A percentile compares a stretch with the other conserved stretches of the same genome.
phyloP scores from a whole-genome alignment of 2,797 vertebrate genomes.

The Rhodeus uyekii region DNA sequence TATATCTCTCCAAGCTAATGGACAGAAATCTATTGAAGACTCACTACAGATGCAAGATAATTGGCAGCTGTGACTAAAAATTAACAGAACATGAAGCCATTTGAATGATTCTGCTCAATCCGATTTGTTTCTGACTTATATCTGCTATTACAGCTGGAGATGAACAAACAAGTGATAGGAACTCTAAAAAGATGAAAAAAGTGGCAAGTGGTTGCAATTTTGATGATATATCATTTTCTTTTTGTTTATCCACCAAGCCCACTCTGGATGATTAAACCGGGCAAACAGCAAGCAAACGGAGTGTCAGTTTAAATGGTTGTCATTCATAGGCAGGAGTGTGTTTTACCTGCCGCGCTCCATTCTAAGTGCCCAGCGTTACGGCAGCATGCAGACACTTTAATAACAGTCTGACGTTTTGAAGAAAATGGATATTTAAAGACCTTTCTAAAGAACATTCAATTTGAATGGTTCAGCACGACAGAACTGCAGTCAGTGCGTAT shows the following conservation, averaged over 20 bases:
- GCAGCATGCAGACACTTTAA: constrained; percentile 19
- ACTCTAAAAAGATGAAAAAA: not conserved
- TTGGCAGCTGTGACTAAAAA: constrained; percentile 1
- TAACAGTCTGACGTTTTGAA: constrained; percentile 61
- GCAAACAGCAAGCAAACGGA: constrained; percentile 27
- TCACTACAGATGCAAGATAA: constrained; percentile 9
- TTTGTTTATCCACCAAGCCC: constrained; percentile 31
- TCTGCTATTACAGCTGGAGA: not conserved
- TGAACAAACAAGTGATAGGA: not conserved
- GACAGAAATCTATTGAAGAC: not conserved
- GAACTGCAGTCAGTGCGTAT: not conserved
- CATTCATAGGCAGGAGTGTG: constrained; percentile 2
- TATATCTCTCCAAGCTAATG: not conserved
- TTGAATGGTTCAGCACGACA: constrained; percentile 55
- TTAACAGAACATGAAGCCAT: not conserved
- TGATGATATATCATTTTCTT: constrained; percentile 47
- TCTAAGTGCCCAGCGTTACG: constrained; percentile 19
- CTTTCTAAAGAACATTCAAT: constrained; percentile 63
- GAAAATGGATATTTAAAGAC: constrained; percentile 66
- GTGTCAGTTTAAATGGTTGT: constrained; percentile 40
- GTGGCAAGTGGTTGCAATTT: constrained; percentile 2
- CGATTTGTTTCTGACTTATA: not conserved
- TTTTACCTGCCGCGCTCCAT: constrained; percentile 25
- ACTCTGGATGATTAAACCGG: constrained; percentile 31
- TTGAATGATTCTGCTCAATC: not conserved